Evolutionary conservation across 1,140 invertebrate species (phyloP).

Genomic region (Atta texana): DNA sequence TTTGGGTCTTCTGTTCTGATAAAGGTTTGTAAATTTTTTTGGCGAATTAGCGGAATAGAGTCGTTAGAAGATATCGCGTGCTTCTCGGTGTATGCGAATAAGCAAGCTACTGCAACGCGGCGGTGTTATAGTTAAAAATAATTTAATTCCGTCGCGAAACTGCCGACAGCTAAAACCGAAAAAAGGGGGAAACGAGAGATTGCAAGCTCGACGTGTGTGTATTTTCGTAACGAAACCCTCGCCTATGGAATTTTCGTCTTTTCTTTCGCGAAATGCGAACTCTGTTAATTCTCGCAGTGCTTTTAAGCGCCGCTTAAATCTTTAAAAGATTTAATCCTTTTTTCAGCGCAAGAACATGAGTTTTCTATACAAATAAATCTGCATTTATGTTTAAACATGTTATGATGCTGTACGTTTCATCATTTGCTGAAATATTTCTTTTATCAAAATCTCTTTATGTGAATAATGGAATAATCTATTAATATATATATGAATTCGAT

Average conservation of each 20-base stretch:
- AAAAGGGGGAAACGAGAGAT: constrained; percentile 65
- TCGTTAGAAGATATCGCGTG: neutral
- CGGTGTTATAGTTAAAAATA: constrained; percentile 64
- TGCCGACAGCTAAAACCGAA: constrained; percentile 45
- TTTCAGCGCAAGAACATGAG: neutral
- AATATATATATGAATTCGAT: neutral
- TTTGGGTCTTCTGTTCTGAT: neutral
- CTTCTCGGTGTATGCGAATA: constrained; percentile 34
- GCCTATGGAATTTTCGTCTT: constrained; percentile 67
- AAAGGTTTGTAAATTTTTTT: neutral
- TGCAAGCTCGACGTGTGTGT: constrained; percentile 55
- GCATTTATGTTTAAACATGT: neutral
- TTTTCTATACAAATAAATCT: neutral
- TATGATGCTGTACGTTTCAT: neutral
- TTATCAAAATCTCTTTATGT: neutral
- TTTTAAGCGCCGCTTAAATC: constrained; percentile 28
- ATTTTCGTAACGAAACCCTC: constrained; percentile 73
- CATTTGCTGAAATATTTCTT: neutral
- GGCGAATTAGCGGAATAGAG: neutral
- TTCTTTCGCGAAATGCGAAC: constrained; percentile 49
- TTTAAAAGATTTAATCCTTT: constrained; percentile 15
- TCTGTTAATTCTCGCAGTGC: constrained; percentile 36
- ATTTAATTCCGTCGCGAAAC: constrained; percentile 67
- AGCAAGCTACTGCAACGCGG: neutral
- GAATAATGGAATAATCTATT: neutral